phyloP scores from a whole-genome alignment of 1,140 invertebrate genomes.

The Eurosta solidaginis region DNA sequence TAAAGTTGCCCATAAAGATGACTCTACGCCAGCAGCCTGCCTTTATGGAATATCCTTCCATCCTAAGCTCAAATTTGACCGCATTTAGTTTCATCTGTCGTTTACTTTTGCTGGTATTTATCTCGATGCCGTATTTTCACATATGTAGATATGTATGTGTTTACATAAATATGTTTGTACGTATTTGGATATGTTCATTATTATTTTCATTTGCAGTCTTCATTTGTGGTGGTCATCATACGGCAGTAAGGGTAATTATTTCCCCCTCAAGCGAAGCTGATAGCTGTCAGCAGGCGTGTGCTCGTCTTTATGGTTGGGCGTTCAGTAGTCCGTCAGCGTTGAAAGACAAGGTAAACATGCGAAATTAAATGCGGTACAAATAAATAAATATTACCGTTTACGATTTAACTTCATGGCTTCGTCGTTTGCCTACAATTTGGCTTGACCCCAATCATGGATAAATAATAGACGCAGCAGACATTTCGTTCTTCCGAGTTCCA shows the following conservation, averaged over 20 bases:
- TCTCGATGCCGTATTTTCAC: neutral
- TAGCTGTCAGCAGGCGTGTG: constrained; percentile 32
- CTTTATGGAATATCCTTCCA: neutral
- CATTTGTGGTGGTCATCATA: constrained; percentile 2
- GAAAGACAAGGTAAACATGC: constrained; percentile 16
- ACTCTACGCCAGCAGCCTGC: neutral
- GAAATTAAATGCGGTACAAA: constrained; percentile 30
- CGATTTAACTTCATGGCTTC: neutral
- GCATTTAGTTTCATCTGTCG: neutral
- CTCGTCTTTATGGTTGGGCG: neutral
- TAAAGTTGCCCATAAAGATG: neutral
- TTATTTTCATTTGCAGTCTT: neutral
- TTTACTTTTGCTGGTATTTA: neutral
- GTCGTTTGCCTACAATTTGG: neutral
- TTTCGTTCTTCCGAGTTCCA: neutral
- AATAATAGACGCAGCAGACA: neutral
- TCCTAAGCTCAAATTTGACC: neutral
- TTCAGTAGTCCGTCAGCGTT: neutral
- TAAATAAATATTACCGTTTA: constrained; percentile 24
- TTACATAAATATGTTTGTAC: neutral
- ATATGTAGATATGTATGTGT: neutral
- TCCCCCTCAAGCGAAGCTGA: constrained; percentile 1
- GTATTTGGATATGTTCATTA: neutral
- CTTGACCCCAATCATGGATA: neutral
- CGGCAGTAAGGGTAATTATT: constrained; percentile 34